These are phyloP conservation scores for Litoditis marina DNA, from an alignment of 2,888 invertebrate species.

Conservation along the genomic window DNA sequence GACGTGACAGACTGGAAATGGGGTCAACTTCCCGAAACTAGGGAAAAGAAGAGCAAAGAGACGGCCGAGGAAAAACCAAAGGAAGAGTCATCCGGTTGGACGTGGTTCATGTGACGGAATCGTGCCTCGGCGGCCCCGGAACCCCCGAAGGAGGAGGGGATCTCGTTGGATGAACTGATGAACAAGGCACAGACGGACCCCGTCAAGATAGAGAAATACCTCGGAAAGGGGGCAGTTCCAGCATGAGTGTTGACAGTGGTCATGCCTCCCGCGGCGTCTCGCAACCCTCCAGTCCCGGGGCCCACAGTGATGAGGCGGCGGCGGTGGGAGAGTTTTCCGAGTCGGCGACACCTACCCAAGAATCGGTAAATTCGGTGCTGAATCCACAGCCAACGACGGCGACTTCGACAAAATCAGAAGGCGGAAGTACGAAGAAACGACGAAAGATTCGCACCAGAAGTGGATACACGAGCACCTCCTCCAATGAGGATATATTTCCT, in stretches of 20 bases:
- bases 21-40: conserved; percentile 63
- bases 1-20: conserved; percentile 63
- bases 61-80: conserved; percentile 8
- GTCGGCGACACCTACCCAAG: conserved; percentile 27
- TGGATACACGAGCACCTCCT: too few relatives aligned
- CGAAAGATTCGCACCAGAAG: too few relatives aligned
- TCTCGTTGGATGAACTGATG: conserved; percentile 51
- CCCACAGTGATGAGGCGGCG: too few relatives aligned
- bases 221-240: conserved; percentile 42
- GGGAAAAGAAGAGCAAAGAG: conserved; percentile 19
- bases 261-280: conserved; percentile 37
- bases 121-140: too few relatives aligned
- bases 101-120: too few relatives aligned
- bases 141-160: conserved; percentile 37
- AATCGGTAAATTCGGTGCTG: too few relatives aligned
- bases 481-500: too few relatives aligned
- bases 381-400: too few relatives aligned
- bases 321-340: neutral
- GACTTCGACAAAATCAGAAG: too few relatives aligned
- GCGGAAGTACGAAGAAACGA: too few relatives aligned
- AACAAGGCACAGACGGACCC: conserved; percentile 45
- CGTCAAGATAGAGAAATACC: conserved; percentile 51
- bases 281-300: conserved; percentile 35
- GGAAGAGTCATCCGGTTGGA: too few relatives aligned
- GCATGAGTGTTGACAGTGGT: conserved; percentile 39